Percentiles rank a stretch among this genome's conserved stretches.
These are phyloP conservation scores for Ischnus inquisitorius DNA, from an alignment of 2,888 invertebrate species.

Conservation along the genomic window DNA sequence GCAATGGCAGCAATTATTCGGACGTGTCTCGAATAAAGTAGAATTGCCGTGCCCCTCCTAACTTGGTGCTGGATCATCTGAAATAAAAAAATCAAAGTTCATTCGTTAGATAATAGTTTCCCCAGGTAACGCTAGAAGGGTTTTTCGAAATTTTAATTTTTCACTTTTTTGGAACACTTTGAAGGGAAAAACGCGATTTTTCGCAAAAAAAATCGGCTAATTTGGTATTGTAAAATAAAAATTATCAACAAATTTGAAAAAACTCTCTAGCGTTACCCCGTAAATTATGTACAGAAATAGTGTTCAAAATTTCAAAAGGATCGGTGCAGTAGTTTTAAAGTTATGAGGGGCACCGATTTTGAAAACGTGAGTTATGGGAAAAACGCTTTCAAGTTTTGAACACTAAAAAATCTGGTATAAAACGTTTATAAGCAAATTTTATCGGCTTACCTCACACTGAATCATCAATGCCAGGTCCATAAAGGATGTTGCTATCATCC, in stretches of 20 bases:
- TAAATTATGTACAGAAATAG: too few species aligned
- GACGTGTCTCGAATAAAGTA: slow-evolving; percentile 66
- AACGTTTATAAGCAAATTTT: too few species aligned
- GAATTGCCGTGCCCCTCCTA: slow-evolving; percentile 67
- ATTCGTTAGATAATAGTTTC: too few species aligned
- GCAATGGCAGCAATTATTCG: slow-evolving; percentile 65
- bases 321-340: slow-evolving; percentile 35
- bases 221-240: slow-evolving; percentile 69
- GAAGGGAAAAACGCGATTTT: slow-evolving; percentile 68
- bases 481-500: too few species aligned
- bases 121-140: slow-evolving; percentile 60
- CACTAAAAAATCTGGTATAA: too few species aligned
- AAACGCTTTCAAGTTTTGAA: slow-evolving; percentile 51
- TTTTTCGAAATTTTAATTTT: slow-evolving; percentile 65
- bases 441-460: too few species aligned
- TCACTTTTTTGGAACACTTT: slow-evolving; percentile 61
- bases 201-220: slow-evolving; percentile 65
- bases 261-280: too few species aligned
- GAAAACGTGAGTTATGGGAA: slow-evolving; percentile 49
- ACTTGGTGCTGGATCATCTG: slow-evolving; percentile 68
- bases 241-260: too few species aligned
- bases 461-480: too few species aligned
- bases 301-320: too few species aligned
- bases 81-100: too few species aligned
- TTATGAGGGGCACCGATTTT: slow-evolving; percentile 33